phyloP scores from a whole-genome alignment of 2,888 invertebrate genomes.

The Aplocera efformata region DNA sequence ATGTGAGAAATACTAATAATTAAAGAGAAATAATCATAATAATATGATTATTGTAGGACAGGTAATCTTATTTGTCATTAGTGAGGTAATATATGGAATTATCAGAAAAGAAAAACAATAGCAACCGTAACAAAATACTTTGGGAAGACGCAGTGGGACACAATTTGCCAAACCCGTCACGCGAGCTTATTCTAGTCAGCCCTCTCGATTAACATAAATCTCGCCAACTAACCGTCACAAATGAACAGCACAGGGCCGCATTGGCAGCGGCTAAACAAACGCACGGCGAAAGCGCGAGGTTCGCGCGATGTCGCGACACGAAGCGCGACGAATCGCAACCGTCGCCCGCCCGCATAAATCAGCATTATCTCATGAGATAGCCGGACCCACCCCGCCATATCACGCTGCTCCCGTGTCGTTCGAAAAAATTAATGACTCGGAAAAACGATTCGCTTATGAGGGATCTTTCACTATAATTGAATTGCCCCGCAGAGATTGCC shows the following conservation, averaged over 20 bases:
- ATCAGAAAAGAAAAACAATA: no score
- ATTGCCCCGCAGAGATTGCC: constrained; percentile 74
- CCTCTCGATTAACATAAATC: constrained; percentile 79
- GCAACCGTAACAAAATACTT: constrained; percentile 57
- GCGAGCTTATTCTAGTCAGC: constrained; percentile 72
- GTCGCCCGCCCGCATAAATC: constrained; percentile 76
- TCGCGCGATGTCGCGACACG: constrained; percentile 53
- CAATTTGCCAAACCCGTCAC: constrained; percentile 76
- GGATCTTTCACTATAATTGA: constrained; percentile 80
- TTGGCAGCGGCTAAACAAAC: constrained; percentile 51
- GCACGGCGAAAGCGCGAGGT: constrained; percentile 54
- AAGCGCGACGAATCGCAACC: constrained; percentile 76
- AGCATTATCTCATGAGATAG: constrained; percentile 81
- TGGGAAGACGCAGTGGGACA: constrained; percentile 67
- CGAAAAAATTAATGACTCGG: constrained; percentile 80
- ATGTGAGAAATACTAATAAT: no score
- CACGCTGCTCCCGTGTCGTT: constrained; percentile 76
- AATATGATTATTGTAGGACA: no score
- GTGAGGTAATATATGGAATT: no score
- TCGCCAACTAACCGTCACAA: constrained; percentile 77
- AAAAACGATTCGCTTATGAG: constrained; percentile 81
- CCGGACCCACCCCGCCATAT: constrained; percentile 75
- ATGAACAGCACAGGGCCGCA: constrained; percentile 51
- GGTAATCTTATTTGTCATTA: no score
- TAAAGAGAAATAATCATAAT: no score